Conservation (phyloP, 2,113 vertebrate species). For the Cyrtonyx montezumae region DNA sequence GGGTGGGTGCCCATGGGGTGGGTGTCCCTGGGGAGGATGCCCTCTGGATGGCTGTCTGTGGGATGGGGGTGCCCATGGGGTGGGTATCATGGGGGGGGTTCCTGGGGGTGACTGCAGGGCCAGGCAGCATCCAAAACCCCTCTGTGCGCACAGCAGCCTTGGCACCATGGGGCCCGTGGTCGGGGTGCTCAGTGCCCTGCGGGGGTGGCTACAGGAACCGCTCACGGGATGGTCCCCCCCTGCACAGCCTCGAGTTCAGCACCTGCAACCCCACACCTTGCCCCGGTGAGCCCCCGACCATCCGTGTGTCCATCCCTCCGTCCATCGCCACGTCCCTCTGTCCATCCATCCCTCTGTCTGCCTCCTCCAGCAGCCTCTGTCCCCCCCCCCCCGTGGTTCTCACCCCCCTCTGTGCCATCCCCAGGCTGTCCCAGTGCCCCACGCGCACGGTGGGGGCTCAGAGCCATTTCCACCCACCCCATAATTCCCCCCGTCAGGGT, state of each 20-base stretch:
- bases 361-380: too few relatives aligned
- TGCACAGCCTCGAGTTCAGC: slow-evolving; percentile 81
- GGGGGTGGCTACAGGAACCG: slow-evolving; percentile 87
- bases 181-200: slow-evolving; percentile 85
- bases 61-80: too few relatives aligned
- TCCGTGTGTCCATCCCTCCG: not conserved
- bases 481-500: too few relatives aligned
- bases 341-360: not conserved
- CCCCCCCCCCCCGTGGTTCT: not conserved
- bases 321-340: fast-evolving
- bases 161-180: slow-evolving; percentile 84
- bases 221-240: slow-evolving; percentile 70
- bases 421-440: not conserved
- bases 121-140: not conserved
- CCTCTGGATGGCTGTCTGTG: not conserved
- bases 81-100: not conserved
- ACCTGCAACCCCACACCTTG: slow-evolving; percentile 86
- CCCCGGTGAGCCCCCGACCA: slow-evolving; percentile 74
- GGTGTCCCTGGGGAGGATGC: not conserved
- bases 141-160: slow-evolving; percentile 45
- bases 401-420: not conserved
- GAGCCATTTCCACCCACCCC: not conserved
- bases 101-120: not conserved
- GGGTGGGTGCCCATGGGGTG: not conserved
- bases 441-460: not conserved